Evolutionary conservation across 2,797 vertebrate genomes (phyloP), one percentile per base, ranked within the genome.

Genomic region (Pachyuromys duprasi): DNA sequence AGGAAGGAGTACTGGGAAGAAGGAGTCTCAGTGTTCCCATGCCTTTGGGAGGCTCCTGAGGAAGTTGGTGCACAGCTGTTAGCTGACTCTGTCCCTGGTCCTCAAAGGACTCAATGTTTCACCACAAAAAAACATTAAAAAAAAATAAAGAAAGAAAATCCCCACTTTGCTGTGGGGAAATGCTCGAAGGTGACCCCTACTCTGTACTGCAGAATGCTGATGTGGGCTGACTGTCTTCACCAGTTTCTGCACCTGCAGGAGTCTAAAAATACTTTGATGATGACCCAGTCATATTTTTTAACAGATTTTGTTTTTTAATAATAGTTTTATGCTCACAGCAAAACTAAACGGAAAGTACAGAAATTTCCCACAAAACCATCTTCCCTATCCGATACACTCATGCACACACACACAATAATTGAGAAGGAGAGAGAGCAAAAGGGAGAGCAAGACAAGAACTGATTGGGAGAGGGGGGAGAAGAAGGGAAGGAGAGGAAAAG

Each of bases 141-240:
- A 92, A 72, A n/a, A 95, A 78, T 70, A 79, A 55, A 90, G 69
- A 84, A 89, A 94, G 91, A 97, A 97, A 97, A 55, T 97, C 96
- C 97, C 92, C 55, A 55, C 69, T 62, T 33, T n/a, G 26, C 3
- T 80, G 26, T 15, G 75, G 83, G 86, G 89, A 95, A 90, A 67
- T 97, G 95, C 82, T 96, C 92, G 31, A 84, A 92, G 75, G 86
- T 97, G 93, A 97, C 86, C 94, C n/a, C 57, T 67, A 31, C 67
- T 80, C 36, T 42, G 1, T 12, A 11, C 67, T 84, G 26, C 69
- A 36, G 65, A 91, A 26, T 95, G 89, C 96, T 97, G 92, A 89
- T 60, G 42, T 18, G 53, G 17, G 31, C 60, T 89, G 72, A 7
- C 81, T 96, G n/a, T 83, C 63, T 57, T 42, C 72, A 74, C 49